Base-by-base conservation (phyloP, 2,888 invertebrate genomes). In the Acanthosepion lycidas region DNA sequence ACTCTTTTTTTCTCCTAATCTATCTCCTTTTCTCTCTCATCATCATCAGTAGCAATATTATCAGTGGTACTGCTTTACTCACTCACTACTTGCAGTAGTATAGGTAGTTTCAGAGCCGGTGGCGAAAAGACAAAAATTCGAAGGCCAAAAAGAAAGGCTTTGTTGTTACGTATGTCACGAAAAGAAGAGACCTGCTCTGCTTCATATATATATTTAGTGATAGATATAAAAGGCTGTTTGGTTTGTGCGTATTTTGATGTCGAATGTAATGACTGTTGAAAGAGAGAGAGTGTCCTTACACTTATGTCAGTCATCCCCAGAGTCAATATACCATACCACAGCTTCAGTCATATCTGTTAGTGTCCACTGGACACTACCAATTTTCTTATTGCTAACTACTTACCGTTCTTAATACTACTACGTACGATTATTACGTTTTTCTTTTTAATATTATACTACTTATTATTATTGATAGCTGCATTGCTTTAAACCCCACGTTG, bases 71-170 rank as follows among this genome's bases (percentile, higher is more conserved):
- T n/a, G 2, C n/a, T 78, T 78, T 78, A n/a, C n/a, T 78, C 78
- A 78, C 78, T 42, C 28, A 64, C 51, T 51, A 51, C 15, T 51
- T 51, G 51, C 64, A 64, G 23, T 64, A 64, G 26, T 64, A 26
- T 78, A 78, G n/a, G 78, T 78, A 78, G n/a, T 78, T 78, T 78
- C n/a, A 78, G 78, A 78, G 78, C 78, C 78, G 78, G 78, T 78
- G 78, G 78, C n/a, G 78, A 78, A 78, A n/a, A 78, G 18, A 78
- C n/a, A 78, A 78, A 78, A 33, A 78, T 78, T 78, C 78, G n/a
- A 78, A 33, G 12, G 12, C 78, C n/a, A n/a, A 78, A 33, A 78
- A 78, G 78, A 78, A 78, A 78, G 78, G 78, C 78, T 78, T 78
- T 78, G 78, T 78, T 78, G n/a, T 78, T 78, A 78, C 78, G 78